Evolutionary conservation across 2,888 invertebrate species (phyloP).

Genomic region (Apotomis turbidana): DNA sequence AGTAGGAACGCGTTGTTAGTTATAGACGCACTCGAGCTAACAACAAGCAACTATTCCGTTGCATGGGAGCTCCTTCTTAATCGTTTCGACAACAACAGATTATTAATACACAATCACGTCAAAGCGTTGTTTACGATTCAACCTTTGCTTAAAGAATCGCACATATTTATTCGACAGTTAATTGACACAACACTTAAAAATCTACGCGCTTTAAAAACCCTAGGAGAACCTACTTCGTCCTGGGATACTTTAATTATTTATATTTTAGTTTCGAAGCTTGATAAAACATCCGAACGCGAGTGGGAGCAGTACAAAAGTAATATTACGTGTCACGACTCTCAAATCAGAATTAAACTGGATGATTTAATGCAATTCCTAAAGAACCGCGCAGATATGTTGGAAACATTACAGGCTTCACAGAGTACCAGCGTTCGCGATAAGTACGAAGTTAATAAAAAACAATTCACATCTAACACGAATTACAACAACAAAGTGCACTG

Average conservation of each 20-base stretch:
- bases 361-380: neutral
- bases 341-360: neutral
- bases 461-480: neutral
- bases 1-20: constrained; percentile 6
- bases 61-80: constrained; percentile 9
- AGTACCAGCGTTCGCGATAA: neutral
- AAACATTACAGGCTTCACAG: constrained; percentile 3
- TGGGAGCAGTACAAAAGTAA: constrained; percentile 26
- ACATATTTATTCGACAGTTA: neutral
- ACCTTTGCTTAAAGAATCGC: neutral
- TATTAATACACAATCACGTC: neutral
- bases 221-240: constrained; percentile 20
- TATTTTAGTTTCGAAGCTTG: constrained; percentile 23
- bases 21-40: constrained; percentile 5
- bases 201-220: constrained; percentile 16
- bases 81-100: constrained; percentile 3
- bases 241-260: constrained; percentile 35
- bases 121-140: neutral
- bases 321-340: constrained; percentile 2
- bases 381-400: constrained; percentile 13
- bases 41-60: neutral
- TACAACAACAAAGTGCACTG: neutral
- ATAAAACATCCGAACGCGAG: constrained; percentile 23
- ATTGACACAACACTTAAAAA: constrained; percentile 7
- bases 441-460: neutral